Conservation (phyloP, 1,140 invertebrate species). For the Bacillus rossius region DNA sequence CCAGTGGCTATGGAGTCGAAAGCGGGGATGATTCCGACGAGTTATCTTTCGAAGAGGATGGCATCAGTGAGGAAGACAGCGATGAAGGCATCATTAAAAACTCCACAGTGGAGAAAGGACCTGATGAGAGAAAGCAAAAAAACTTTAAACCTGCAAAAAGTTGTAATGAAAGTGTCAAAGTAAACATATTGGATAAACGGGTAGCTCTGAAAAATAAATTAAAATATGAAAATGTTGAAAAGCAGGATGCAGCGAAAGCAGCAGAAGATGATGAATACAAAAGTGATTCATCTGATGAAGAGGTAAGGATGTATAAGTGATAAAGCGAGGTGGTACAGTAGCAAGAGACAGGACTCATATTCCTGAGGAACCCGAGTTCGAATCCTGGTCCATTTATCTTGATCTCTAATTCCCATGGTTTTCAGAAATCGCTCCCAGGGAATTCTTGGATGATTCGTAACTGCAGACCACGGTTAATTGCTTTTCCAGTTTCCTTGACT, state of each 20-base stretch:
- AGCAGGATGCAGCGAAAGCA: slow-evolving; percentile 22
- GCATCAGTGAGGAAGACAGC: slow-evolving; percentile 20
- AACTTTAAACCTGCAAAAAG: background rate
- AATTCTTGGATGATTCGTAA: background rate
- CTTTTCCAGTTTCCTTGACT: background rate
- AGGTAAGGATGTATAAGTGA: slow-evolving; percentile 44
- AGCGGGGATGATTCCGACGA: slow-evolving; percentile 27
- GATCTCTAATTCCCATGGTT: slow-evolving; percentile 5
- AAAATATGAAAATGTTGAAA: slow-evolving; percentile 14
- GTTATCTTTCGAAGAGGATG: slow-evolving; percentile 18
- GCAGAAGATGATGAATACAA: slow-evolving; percentile 55
- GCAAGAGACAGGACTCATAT: background rate
- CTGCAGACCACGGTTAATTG: background rate
- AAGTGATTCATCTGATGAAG: slow-evolving; percentile 84
- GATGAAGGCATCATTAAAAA: background rate
- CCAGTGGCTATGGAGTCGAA: slow-evolving; percentile 27
- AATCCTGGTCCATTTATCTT: background rate
- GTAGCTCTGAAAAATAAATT: slow-evolving; percentile 15
- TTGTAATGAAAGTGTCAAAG: slow-evolving; percentile 6
- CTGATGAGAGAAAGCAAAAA: slow-evolving; percentile 1
- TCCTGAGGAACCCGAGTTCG: background rate
- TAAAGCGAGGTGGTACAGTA: background rate
- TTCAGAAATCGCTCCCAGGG: background rate
- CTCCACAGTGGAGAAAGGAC: background rate
- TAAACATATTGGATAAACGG: slow-evolving; percentile 25